Evolutionary conservation across 2,888 invertebrate genomes (phyloP).

Genomic region (Bombylius major): DNA sequence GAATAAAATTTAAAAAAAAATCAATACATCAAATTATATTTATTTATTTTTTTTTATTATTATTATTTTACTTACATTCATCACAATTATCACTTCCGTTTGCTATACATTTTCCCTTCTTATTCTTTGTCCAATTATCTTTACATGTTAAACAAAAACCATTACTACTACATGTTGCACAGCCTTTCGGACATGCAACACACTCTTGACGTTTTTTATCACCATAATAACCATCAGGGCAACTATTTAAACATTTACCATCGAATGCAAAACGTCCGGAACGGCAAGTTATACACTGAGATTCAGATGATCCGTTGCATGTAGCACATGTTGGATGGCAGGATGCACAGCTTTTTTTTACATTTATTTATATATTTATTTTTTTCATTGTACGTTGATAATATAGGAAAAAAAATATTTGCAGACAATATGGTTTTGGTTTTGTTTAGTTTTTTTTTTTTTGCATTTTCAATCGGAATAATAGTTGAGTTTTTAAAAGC

Average conservation of each 20-base stretch:
- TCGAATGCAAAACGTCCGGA: conserved; percentile 56
- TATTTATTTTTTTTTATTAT: no score
- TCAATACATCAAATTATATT: no score
- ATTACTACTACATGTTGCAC: conserved; percentile 57
- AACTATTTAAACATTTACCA: conserved; percentile 57
- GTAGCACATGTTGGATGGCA: conserved; percentile 72
- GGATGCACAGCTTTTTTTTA: conserved; percentile 48
- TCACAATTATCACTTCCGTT: conserved; percentile 57
- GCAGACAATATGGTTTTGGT: no score
- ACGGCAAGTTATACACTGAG: conserved; percentile 72
- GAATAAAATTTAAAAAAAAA: no score
- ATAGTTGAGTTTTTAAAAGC: no score
- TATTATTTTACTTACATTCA: conserved; percentile 40
- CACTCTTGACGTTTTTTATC: conserved; percentile 71
- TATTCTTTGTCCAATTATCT: conserved; percentile 60
- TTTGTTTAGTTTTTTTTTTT: no score
- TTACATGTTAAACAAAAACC: conserved; percentile 62
- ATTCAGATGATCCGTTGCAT: conserved; percentile 62
- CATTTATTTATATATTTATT: no score
- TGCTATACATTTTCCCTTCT: conserved; percentile 61
- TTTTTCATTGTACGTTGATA: not conserved
- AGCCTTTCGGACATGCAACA: conserved; percentile 62
- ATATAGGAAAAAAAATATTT: no score
- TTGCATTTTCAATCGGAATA: no score
- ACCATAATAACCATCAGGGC: conserved; percentile 61